Evolutionary conservation across 2,888 invertebrate genomes (phyloP), one percentile per base, ranked within the genome.

Genomic region (Cristatella mucedo): DNA sequence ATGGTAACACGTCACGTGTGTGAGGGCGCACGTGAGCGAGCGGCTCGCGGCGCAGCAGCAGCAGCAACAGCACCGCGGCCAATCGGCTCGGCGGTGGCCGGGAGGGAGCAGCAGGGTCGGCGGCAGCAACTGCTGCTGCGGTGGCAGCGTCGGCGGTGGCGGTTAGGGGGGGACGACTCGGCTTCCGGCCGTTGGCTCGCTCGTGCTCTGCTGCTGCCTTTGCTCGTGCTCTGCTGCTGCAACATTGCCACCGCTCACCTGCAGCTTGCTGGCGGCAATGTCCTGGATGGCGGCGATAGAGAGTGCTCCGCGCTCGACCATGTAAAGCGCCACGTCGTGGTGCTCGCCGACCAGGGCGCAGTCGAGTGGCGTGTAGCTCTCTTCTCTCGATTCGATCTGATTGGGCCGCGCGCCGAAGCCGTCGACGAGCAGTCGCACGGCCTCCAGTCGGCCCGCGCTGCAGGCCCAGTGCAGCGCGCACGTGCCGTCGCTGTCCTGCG

Each of bases 381-480:
- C 63, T 41, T 63, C 63, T 15, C 60, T 61, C 41, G 57, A 60
- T 38, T 62, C 63, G 61, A 63, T 60, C 38, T 60, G 57, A 45
- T 63, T 63, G 6, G 61, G 60, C 40, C 57, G 59, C 21, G 63
- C 62, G 18, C 54, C 48, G 47, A 58, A 58, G n/a, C n/a, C n/a
- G 38, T 63, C 60, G 39, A 66, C 54, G 5, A 67, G 50, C 9
- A 62, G 53, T 43, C 61, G 61, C 9, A 63, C 61, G 37, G 62
- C 58, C 45, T 62, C 64, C 36, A 58, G 46, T 44, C 63, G 59
- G n/a, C 64, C 64, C 44, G 59, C 60, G 39, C 58, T 57, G 41
- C 64, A 61, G 3, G 62, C 63, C 61, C 61, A 63, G 49, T 66
- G 66, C 32, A 66, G 48, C 21, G 59, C 59, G 11, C 63, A 59